Evolutionary conservation across 2,113 vertebrate genomes (phyloP).

Genomic region (Oreocharis arfaki): DNA sequence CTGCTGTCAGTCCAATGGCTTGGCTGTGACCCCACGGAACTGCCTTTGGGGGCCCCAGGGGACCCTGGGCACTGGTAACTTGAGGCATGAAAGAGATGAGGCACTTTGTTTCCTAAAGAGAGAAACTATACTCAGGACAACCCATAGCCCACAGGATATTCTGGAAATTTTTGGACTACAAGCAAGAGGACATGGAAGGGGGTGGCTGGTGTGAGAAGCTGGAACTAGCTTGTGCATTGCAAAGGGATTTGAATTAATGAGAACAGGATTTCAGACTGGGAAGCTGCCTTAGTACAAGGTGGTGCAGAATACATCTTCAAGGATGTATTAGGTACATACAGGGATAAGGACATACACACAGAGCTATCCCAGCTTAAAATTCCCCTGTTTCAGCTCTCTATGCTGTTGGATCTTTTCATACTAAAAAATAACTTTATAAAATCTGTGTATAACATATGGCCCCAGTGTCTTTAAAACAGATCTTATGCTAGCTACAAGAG

Average conservation of each 20-base stretch:
- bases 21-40: background rate
- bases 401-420: background rate
- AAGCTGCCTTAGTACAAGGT: background rate
- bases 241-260: background rate
- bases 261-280: background rate
- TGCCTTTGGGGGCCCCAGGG: background rate
- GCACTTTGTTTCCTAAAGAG: background rate
- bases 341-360: background rate
- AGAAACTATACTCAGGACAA: background rate
- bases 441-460: rapidly evolving
- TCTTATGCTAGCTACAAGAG: background rate
- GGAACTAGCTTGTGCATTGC: background rate
- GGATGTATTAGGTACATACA: background rate
- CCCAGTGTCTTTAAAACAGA: background rate
- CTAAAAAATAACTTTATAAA: background rate
- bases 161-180: background rate
- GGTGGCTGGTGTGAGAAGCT: background rate
- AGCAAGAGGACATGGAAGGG: too few relatives aligned
- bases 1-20: background rate
- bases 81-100: background rate
- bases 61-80: background rate
- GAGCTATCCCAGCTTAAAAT: background rate
- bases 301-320: background rate
- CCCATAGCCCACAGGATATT: background rate
- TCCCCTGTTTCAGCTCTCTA: background rate